phyloP scores from a whole-genome alignment of 2,797 vertebrate species.

The Coreius guichenoti region DNA sequence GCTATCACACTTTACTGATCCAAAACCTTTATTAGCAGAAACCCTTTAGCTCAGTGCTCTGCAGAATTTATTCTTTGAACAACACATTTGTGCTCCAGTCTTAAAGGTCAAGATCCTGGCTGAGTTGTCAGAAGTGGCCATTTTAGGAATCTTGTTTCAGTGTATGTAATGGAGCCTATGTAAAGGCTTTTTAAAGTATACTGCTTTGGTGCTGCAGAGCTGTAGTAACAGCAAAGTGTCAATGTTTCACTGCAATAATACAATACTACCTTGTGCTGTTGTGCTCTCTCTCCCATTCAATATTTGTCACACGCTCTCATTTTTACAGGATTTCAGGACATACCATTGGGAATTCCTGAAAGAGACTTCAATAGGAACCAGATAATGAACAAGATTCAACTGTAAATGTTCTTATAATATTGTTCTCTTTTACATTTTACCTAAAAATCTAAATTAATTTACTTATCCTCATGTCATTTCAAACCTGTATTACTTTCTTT shows the following conservation, averaged over 20 bases:
- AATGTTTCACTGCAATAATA: constrained; percentile 5
- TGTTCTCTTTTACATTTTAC: background rate
- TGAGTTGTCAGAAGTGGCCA: constrained; percentile 40
- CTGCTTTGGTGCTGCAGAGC: constrained; percentile 13
- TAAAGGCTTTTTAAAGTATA: constrained; percentile 1
- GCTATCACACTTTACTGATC: constrained; percentile 26
- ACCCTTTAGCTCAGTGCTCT: background rate
- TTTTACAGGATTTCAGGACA: constrained; percentile 11
- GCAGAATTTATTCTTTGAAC: constrained; percentile 28
- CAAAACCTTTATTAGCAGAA: constrained; percentile 14
- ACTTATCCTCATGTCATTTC: background rate
- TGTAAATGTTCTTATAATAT: background rate
- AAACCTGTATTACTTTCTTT: background rate
- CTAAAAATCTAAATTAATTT: background rate
- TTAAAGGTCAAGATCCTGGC: constrained; percentile 55
- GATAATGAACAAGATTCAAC: background rate
- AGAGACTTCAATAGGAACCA: background rate
- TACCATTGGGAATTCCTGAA: constrained; percentile 1
- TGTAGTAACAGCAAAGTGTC: background rate
- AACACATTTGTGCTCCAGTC: constrained; percentile 51
- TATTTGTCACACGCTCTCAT: background rate
- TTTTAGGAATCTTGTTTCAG: constrained; percentile 54
- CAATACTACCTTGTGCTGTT: background rate
- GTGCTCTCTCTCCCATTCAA: background rate
- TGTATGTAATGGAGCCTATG: constrained; percentile 16